Base-by-base conservation (phyloP, 2,888 invertebrate genomes). In the Drosophila neotestacea region DNA sequence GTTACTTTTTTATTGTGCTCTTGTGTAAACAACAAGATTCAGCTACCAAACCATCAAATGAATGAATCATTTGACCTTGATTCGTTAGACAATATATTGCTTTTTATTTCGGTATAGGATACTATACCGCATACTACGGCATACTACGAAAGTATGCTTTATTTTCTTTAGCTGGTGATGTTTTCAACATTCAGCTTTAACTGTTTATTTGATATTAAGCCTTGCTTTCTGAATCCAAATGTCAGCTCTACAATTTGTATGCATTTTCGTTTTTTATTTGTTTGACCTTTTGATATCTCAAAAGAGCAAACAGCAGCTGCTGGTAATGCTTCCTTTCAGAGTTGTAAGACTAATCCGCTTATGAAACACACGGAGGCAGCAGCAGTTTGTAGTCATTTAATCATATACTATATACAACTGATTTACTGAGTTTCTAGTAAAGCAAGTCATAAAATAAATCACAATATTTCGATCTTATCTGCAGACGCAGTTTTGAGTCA, bases 21-120 rank as follows among this genome's bases (percentile, higher is more conserved):
- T 6, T 59, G 55, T 64, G 47, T 58, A 64, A 66, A 75, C 63
- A 74, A 65, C 42, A 73, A 44, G 1, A 56, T 73, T 62, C 38
- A n/a, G 13, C 48, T 27, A 30, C 10, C 41, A 16, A 10, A 11
- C 5, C 27, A 47, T 28, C 22, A 58, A 36, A 9, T 4, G 22
- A 52, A 48, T 60, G 75, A 64, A 41, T 59, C 54, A 64, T 59
- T 68, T 62, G 61, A 59, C 76, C 71, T 76, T 76, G 76, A 64
- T 52, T 52, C 42, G n/a, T 27, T 16, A 9, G 22, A 32, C 36
- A 46, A 22, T 36, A 32, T 39, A 44, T 67, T 42, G 10, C 5
- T 44, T 38, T 61, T 60, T 11, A 13, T 55, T 46, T 39, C 7
- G 11, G 30, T 63, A 56, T 36, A 42, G 16, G n/a, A n/a, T n/a